Base-by-base conservation (phyloP, 2,888 invertebrate species). In the Andrena praecox region DNA sequence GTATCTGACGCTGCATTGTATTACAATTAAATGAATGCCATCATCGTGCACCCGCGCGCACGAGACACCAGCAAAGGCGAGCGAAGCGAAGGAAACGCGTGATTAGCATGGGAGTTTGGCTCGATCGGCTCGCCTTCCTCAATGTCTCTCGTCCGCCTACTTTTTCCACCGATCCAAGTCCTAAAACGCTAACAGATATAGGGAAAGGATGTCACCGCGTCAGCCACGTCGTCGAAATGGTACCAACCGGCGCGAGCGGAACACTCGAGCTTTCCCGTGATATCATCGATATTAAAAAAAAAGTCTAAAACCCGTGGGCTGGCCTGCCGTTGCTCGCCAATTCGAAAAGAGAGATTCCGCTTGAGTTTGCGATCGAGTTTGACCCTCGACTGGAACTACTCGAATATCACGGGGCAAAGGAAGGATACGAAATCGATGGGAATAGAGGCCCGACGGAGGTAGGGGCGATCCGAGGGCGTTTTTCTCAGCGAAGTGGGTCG, bases 111-210 rank as follows among this genome's bases (percentile, higher is more conserved):
- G 68, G 24, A 66, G 73, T 89, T 89, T 85, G 88, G 88, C 77
- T 77, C 85, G 84, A 66, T 52, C 77, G 84, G 68, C 62, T 83
- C 73, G 82, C 88, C 87, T 90, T 88, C 86, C 86, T 88, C 88
- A 77, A 85, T 87, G 88, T 83, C 89, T 79, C 73, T 79, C 73
- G 90, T 91, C 89, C 89, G 89, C 91, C 91, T 91, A 91, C 91
- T 86, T 90, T 87, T 89, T 77, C 74, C 70, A 77, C 16, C 66
- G 71, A 64, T 71, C 75, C 52, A 29, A 73, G 67, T 63, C 73
- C 5, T 56, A 82, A 75, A 66, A 31, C 16, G 56, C 66, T 12
- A 33, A 54, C 72, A 59, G 64, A 74, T 71, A 42, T 68, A 60
- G 68, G 64, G 85, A 79, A 85, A 80, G 67, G 72, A 63, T 87